Conservation (phyloP, 2,888 invertebrate genomes). For the Lissonota sp. region DNA sequence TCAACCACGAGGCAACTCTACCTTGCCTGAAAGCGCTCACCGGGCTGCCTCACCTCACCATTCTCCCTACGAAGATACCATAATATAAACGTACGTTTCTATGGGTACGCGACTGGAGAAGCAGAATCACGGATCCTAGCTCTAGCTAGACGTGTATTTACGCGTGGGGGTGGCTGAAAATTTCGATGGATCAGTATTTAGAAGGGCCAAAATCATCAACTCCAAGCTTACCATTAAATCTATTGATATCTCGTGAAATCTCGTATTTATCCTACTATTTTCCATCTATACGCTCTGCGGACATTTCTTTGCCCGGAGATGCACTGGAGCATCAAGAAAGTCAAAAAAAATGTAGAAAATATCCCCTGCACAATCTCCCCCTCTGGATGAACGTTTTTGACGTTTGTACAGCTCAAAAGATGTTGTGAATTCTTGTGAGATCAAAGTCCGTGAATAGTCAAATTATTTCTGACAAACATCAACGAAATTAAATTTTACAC, state of each 20-base stretch:
- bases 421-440: no score
- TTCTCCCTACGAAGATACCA: slow-evolving; percentile 54
- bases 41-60: slow-evolving; percentile 54
- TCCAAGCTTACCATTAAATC: neutral
- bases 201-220: neutral
- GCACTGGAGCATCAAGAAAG: slow-evolving; percentile 2
- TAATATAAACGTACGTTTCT: neutral
- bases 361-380: no score
- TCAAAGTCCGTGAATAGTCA: no score
- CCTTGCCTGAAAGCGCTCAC: slow-evolving; percentile 55
- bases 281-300: neutral
- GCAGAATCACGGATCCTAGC: slow-evolving; percentile 42
- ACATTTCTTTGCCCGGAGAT: no score
- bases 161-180: neutral
- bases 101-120: slow-evolving; percentile 36
- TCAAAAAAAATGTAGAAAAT: no score
- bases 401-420: no score
- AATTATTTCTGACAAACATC: no score
- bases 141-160: slow-evolving; percentile 14
- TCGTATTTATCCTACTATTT: slow-evolving; percentile 11
- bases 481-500: no score
- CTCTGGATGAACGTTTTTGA: no score
- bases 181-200: neutral
- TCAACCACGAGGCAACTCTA: slow-evolving; percentile 55
- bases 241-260: neutral